Percentiles rank a stretch among this genome's conserved stretches.
Evolutionary conservation across 2,797 vertebrate species (phyloP).

Genomic region (Danio aesculapii): DNA sequence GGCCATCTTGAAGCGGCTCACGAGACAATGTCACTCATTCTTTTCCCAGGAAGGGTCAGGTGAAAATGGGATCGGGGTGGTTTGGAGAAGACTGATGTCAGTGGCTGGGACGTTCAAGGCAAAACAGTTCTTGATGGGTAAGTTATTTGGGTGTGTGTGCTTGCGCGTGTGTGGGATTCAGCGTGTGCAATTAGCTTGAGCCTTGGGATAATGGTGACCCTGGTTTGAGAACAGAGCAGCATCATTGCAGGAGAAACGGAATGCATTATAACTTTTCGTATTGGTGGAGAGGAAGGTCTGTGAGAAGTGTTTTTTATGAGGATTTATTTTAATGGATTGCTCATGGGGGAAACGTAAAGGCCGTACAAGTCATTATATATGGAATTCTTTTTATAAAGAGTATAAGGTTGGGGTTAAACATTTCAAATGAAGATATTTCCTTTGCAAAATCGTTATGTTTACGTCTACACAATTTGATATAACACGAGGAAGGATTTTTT

Average conservation of each 20-base stretch:
- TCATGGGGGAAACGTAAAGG: not conserved
- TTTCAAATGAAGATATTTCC: not conserved
- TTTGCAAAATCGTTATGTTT: not conserved
- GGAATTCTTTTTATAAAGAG: too few relatives aligned
- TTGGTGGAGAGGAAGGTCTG: not conserved
- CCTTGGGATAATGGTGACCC: slow-evolving; percentile 34
- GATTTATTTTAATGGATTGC: not conserved
- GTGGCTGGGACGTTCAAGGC: slow-evolving; percentile 12
- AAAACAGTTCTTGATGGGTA: slow-evolving; percentile 28
- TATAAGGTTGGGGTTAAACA: too few relatives aligned
- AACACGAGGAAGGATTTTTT: too few relatives aligned
- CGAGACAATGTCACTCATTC: slow-evolving; percentile 74
- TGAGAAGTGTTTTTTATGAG: not conserved
- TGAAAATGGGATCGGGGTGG: slow-evolving; percentile 17
- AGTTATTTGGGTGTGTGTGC: slow-evolving; percentile 22
- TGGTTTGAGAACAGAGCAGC: not conserved
- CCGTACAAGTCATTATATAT: not conserved
- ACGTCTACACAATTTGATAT: too few relatives aligned
- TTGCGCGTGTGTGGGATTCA: not conserved
- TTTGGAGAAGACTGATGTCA: slow-evolving; percentile 42
- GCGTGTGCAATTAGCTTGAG: slow-evolving; percentile 21
- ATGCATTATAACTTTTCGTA: not conserved
- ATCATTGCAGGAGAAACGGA: not conserved
- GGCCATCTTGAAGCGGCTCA: slow-evolving; percentile 83
- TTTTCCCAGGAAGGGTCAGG: slow-evolving; percentile 65